Conservation (phyloP, 2,888 invertebrate species). For the Brachypalpus laphriformis region DNA sequence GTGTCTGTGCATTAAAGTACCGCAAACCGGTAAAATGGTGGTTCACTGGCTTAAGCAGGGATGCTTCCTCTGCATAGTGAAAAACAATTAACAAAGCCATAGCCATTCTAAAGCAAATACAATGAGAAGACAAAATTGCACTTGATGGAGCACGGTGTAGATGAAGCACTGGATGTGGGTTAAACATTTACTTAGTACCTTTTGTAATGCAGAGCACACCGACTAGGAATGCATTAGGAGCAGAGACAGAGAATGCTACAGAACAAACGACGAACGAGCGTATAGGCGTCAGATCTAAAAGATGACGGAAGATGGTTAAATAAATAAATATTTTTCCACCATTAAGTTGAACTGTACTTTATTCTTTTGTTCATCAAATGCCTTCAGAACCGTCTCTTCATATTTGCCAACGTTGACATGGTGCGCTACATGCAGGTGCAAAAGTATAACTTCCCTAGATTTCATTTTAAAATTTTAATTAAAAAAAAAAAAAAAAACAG, state of each 20-base stretch:
- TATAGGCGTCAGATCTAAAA: background rate
- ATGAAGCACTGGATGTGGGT: slow-evolving; percentile 54
- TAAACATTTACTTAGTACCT: slow-evolving; percentile 50
- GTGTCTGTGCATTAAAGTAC: slow-evolving; percentile 11
- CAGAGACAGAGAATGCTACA: background rate
- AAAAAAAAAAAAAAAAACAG: too few relatives aligned
- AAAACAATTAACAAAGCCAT: slow-evolving; percentile 52
- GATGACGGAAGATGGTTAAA: background rate
- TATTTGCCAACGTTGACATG: background rate
- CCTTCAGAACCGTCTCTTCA: background rate
- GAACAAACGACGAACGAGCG: background rate
- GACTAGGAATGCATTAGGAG: background rate
- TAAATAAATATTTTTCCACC: slow-evolving; percentile 12
- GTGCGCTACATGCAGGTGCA: background rate
- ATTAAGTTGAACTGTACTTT: background rate
- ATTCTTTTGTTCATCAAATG: slow-evolving; percentile 7
- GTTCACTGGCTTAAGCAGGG: slow-evolving; percentile 35
- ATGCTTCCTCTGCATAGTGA: background rate
- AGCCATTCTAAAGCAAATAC: slow-evolving; percentile 24
- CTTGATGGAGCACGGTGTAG: background rate
- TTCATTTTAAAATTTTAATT: too few relatives aligned
- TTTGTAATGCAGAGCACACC: slow-evolving; percentile 21
- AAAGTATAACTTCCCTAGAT: background rate
- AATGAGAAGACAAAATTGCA: background rate
- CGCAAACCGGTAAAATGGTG: slow-evolving; percentile 45